A percentile compares a stretch with the other conserved stretches of the same genome.
Conservation (phyloP, 2,113 vertebrate genomes). For the Mastomys natalensis region DNA sequence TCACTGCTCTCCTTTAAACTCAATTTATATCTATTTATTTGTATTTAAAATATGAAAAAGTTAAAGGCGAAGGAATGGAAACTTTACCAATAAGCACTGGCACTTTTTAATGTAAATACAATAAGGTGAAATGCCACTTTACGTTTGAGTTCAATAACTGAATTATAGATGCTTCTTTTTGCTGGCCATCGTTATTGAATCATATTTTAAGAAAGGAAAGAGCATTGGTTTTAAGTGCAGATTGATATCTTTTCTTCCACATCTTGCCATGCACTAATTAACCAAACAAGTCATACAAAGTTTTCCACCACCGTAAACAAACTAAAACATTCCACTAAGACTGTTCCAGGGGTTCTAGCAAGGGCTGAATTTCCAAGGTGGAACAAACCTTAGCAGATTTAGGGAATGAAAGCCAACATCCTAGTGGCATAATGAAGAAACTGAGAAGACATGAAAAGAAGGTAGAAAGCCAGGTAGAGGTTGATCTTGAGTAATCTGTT, state of each 20-base stretch:
- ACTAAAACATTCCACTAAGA: background rate
- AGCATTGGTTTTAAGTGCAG: background rate
- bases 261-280: background rate
- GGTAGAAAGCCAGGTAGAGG: background rate
- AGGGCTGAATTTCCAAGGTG: background rate
- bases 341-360: background rate
- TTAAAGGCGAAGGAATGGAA: background rate
- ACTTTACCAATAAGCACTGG: background rate
- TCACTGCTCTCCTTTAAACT: constrained; percentile 3
- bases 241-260: background rate
- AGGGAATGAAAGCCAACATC: background rate
- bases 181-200: background rate
- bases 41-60: constrained; percentile 45
- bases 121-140: background rate
- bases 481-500: background rate
- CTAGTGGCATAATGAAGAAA: background rate
- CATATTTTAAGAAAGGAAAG: background rate
- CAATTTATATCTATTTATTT: constrained; percentile 9
- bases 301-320: background rate
- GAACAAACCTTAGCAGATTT: background rate
- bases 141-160: background rate
- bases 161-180: background rate
- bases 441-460: background rate
- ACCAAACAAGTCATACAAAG: background rate
- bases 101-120: background rate